Evolutionary conservation across 1,140 invertebrate genomes (phyloP).

Genomic region (Lordiphosa mommai): DNA sequence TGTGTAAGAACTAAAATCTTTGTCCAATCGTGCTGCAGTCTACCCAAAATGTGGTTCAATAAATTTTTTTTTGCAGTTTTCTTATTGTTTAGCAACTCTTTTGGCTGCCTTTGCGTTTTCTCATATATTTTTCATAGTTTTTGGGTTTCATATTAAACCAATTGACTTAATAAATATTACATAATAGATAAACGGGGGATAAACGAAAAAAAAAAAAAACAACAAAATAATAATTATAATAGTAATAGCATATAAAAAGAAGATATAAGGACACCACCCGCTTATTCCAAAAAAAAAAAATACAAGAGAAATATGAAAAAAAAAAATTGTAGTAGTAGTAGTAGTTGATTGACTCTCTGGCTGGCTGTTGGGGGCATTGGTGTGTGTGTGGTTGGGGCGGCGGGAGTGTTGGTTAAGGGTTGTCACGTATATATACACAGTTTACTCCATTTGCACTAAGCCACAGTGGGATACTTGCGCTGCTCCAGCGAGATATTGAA

Average conservation of each 20-base stretch:
- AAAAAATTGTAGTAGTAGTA: neutral
- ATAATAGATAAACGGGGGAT: slow-evolving; percentile 28
- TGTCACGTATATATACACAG: neutral
- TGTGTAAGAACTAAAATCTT: too few species aligned
- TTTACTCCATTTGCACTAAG: slow-evolving; percentile 11
- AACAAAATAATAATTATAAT: slow-evolving; percentile 6
- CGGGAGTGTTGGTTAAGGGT: neutral
- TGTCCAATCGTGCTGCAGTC: too few species aligned
- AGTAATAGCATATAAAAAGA: slow-evolving; percentile 8
- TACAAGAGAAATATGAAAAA: slow-evolving; percentile 7
- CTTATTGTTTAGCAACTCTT: slow-evolving; percentile 54
- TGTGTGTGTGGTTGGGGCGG: neutral
- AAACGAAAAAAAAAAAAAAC: slow-evolving; percentile 13
- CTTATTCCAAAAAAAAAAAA: slow-evolving; percentile 30
- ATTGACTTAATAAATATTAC: slow-evolving; percentile 70
- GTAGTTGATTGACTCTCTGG: slow-evolving; percentile 52
- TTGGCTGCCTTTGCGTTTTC: slow-evolving; percentile 49
- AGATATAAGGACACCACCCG: slow-evolving; percentile 50
- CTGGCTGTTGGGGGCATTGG: slow-evolving; percentile 26
- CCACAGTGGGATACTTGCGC: slow-evolving; percentile 47
- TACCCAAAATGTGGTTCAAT: too few species aligned
- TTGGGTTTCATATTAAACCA: slow-evolving; percentile 71
- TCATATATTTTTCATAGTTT: slow-evolving; percentile 64
- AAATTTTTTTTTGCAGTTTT: neutral
- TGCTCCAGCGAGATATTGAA: slow-evolving; percentile 73